Evolutionary conservation across 2,113 vertebrate genomes (phyloP), one percentile per base, ranked within the genome.

Genomic region (Leptodactylus fuscus): DNA sequence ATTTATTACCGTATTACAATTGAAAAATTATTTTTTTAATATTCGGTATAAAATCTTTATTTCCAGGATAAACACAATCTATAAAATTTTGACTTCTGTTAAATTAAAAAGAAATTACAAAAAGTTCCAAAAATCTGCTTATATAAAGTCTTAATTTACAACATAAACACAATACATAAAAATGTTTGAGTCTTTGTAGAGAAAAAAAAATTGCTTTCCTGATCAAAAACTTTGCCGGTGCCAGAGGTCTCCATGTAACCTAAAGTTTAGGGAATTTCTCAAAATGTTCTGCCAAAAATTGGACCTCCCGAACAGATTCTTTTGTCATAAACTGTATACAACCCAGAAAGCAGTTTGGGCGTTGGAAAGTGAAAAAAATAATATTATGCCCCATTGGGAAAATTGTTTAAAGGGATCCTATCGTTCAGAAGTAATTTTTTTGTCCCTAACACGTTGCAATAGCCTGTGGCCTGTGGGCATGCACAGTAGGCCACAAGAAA

Each of bases 311-410:
- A 92, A 92, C 13, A 18, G 85, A 88, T 93, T 93, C 90, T 92
- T 90, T 90, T 85, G 92, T 92, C 95, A 96, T 97, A 96, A 98
- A 97, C 93, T 95, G 93, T 92, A 95, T 97, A 95, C 95, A 94
- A 92, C 92, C 91, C 93, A 81, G 88, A 90, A 90, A 90, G 84
- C 81, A 82, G 70, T 88, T 94, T 95, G 95, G 97, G 95, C 93
- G 94, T 88, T 89, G 94, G 94, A 95, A 94, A 95, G 95, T 70
- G 88, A 93, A n/a, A n/a, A n/a, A n/a, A n/a, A n/a, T n/a, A n/a
- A n/a, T n/a, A n/a, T 86, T 81, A 87, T 92, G 96, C 96, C 95
- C 94, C 95, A 91, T 93, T 92, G 93, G 95, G 93, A 91, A 87
- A n/a, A n/a, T n/a, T n/a, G n/a, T n/a, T n/a, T n/a, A n/a, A n/a